Base-by-base conservation (phyloP, 2,797 vertebrate genomes). In the Chloroceryle amazona region DNA sequence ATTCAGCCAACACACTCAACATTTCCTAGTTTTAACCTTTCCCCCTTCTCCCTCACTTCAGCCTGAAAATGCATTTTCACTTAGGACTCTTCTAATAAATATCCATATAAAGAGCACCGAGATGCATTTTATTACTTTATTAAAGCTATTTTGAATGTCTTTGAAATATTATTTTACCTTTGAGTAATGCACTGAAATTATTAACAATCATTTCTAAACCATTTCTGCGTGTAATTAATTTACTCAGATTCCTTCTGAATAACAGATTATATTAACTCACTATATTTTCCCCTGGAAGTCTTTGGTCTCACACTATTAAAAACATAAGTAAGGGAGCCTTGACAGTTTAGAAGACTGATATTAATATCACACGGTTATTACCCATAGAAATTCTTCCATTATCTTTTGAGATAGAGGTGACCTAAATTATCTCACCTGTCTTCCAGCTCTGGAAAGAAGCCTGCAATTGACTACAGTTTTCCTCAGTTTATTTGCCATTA, bases 21-120 rank as follows among this genome's bases (percentile, higher is more conserved):
- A n/a, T 89, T 89, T 93, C 44, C 63, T 87, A 37, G 20, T 52
- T 42, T 66, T 66, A 83, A 86, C n/a, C 35, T 55, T 65, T 35
- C 8, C 8, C 4, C 20, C 10, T 4, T 41, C 11, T 39, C 4
- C 8, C 5, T 3, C 8, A 4, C 10, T 86, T 62, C 37, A 37
- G 3, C 51, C 49, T 65, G 18, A 71, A 74, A 94, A 67, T 51
- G 79, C 19, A 54, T 79, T 86, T 86, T 81, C 58, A 68, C 4
- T 84, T 81, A 79, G 15, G 14, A 35, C 10, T 37, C 17, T 41
- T 86, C 42, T 63, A 81, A 87, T 52, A 74, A 74, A 54, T 78
- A 54, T 28, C 4, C 2, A 11, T 33, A 31, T 51, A 41, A 84
- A 44, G 57, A 83, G 11, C 35, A 82, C 3, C 0, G 0, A 81